phyloP scores from a whole-genome alignment of 2,888 invertebrate species.

The Petrolisthes manimaculis region DNA sequence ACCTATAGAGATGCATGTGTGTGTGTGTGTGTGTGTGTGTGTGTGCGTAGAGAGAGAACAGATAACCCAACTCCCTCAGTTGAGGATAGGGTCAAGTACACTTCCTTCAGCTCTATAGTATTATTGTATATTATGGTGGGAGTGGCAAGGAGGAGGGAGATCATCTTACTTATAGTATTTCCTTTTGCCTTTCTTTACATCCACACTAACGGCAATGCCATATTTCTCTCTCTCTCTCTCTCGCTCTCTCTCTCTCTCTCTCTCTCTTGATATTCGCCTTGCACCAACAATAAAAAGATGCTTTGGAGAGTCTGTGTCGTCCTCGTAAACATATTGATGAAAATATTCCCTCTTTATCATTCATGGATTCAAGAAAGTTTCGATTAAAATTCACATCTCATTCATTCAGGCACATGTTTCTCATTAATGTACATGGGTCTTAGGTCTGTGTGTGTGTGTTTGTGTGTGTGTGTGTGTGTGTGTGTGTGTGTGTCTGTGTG shows the following conservation, averaged over 20 bases:
- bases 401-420: neutral
- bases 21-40: neutral
- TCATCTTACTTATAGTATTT: neutral
- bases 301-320: too few species aligned
- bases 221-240: too few species aligned
- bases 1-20: neutral
- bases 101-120: too few species aligned
- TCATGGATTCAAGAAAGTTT: neutral
- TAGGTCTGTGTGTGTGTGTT: slow-evolving; percentile 5
- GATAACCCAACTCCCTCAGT: neutral
- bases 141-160: neutral
- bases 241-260: too few species aligned
- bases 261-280: too few species aligned
- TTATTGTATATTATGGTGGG: too few species aligned
- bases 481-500: slow-evolving; percentile 25
- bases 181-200: too few species aligned
- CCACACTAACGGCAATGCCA: too few species aligned
- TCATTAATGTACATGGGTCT: neutral
- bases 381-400: neutral
- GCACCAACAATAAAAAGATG: too few species aligned
- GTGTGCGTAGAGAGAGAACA: neutral
- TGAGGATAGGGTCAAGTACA: too few species aligned
- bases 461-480: slow-evolving; percentile 24
- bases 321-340: neutral
- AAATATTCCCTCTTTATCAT: neutral